Evolutionary conservation across 2,113 vertebrate species (phyloP).

Genomic region (Solea senegalensis): DNA sequence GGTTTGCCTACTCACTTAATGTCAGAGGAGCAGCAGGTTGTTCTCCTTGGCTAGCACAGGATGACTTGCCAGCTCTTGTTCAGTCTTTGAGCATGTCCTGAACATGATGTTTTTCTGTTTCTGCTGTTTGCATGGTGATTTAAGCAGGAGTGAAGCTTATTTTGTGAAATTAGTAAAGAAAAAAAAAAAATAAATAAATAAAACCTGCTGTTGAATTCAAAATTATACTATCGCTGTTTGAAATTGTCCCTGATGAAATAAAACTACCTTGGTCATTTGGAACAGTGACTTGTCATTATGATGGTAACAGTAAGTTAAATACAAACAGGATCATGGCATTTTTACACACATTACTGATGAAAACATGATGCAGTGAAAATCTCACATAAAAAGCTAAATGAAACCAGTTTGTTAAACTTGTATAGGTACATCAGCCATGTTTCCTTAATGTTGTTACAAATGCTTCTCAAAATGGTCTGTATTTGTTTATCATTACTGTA

Average conservation of each 20-base stretch:
- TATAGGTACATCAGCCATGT: neutral
- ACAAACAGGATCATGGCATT: neutral
- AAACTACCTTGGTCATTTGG: conserved; percentile 55
- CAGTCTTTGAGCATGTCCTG: conserved; percentile 6
- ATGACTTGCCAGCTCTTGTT: neutral
- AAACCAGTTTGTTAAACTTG: neutral
- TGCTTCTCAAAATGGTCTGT: no score
- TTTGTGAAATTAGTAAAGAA: conserved; percentile 42
- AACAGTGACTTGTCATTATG: neutral
- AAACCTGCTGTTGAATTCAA: conserved; percentile 39
- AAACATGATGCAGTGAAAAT: no score
- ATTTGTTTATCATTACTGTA: neutral
- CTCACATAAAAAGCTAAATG: no score
- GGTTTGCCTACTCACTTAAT: conserved; percentile 48
- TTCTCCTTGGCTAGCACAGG: neutral
- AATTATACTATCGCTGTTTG: conserved; percentile 58
- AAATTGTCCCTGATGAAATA: conserved; percentile 70
- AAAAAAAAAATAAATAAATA: neutral
- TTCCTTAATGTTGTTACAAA: no score
- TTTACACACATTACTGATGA: no score
- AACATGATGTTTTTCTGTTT: conserved; percentile 15
- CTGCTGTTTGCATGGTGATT: conserved; percentile 49
- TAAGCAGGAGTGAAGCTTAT: conserved; percentile 29
- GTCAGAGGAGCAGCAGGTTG: conserved; percentile 8
- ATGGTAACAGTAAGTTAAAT: neutral